Evolutionary conservation across 2,113 vertebrate species (phyloP).

Genomic region (Rattus norvegicus): GRCr8 NC_086039.1:113818501-113819000

Average conservation of each 20-base stretch:
- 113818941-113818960: conserved; percentile 14
- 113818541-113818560: neutral
- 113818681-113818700: conserved; percentile 1
- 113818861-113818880: conserved; percentile 34
- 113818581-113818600: neutral
- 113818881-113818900: neutral
- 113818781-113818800: neutral
- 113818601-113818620: neutral
- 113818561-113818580: conserved; percentile 13
- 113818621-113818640: neutral
- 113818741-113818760: neutral
- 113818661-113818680: neutral
- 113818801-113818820: neutral
- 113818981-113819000: conserved; percentile 17
- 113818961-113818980: conserved; percentile 9
- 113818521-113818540: conserved; percentile 10
- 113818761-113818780: neutral
- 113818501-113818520: conserved; percentile 17
- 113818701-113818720: neutral
- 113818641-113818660: neutral
- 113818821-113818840: conserved; percentile 14
- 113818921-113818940: conserved; percentile 1
- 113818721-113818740: conserved; percentile 8
- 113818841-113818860: conserved; percentile 20
- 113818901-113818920: too few relatives aligned